Evolutionary conservation across 2,888 invertebrate species (phyloP), one percentile per base, ranked within the genome.

Genomic region (Ctena decussata): DNA sequence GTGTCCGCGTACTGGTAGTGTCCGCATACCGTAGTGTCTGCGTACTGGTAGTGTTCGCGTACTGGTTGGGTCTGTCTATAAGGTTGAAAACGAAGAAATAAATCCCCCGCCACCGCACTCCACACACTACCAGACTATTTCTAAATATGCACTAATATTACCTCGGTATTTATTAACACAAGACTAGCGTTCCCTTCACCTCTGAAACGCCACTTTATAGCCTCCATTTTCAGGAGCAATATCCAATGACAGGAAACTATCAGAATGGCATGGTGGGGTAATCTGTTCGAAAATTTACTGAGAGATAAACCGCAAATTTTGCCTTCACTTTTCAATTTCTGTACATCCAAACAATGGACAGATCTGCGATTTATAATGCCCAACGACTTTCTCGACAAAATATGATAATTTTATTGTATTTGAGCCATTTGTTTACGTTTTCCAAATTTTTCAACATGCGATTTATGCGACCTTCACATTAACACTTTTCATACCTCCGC

Each of bases 141-240:
- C n/a, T n/a, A n/a, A n/a, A n/a, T n/a, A n/a, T n/a, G n/a, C n/a
- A n/a, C n/a, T n/a, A n/a, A n/a, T n/a, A n/a, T n/a, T 89, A 94
- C 94, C 91, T 91, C 85, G 24, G 87, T 81, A 83, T 92, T 90
- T 21, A 92, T 91, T 32, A 94, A 90, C 65, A 93, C 94, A 21
- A 94, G 89, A 83, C 91, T 91, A 57, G 92, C 89, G 73, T 93
- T 92, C 44, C 94, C 94, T 87, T 94, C 94, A 21, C 94, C 94
- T 60, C 94, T 86, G 84, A 92, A 93, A 77, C 89, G 85, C 91
- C 93, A 92, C 80, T 92, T 91, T 79, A 79, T n/a, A n/a, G n/a
- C n/a, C n/a, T n/a, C n/a, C n/a, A n/a, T 15, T 21, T 15, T 53
- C 53, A n/a, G 53, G 53, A n/a, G 21, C 5, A 11, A 53, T 53